Evolutionary conservation across 2,797 vertebrate species (phyloP).

Genomic region (Falco berigora): DNA sequence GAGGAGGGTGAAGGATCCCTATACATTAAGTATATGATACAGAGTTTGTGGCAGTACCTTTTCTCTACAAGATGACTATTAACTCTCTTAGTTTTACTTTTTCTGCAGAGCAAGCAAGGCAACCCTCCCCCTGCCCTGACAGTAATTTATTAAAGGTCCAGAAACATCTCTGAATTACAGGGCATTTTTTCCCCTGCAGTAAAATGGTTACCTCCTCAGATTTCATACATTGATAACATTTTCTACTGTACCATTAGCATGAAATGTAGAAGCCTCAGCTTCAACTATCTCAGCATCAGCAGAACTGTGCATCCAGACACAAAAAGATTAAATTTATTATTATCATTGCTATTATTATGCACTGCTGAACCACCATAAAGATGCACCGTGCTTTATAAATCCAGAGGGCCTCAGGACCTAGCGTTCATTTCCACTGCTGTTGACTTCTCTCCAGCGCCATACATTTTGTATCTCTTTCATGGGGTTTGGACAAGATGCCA

Average conservation of each 20-base stretch:
- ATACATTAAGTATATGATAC: neutral
- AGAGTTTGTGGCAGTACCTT: neutral
- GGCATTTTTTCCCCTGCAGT: neutral
- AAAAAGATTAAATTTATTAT: constrained; percentile 11
- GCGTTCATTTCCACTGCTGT: neutral
- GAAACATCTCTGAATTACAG: neutral
- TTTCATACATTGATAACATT: neutral
- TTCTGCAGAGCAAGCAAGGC: neutral
- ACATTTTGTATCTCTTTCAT: neutral
- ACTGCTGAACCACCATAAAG: neutral
- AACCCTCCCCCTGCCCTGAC: neutral
- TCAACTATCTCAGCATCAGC: neutral
- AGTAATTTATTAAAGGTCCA: neutral
- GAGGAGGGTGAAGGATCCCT: neutral
- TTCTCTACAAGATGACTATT: neutral
- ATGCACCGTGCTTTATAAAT: neutral
- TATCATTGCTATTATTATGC: neutral
- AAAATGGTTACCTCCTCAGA: neutral
- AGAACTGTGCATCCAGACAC: neutral
- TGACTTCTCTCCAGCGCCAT: neutral
- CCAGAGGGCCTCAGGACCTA: neutral
- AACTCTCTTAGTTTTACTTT: neutral
- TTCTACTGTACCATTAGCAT: neutral
- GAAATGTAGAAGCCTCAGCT: constrained; percentile 1
- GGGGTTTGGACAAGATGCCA: neutral